These are phyloP conservation scores for Athalia rosae DNA, from an alignment of 2,888 invertebrate genomes.

Conservation along the genomic window DNA sequence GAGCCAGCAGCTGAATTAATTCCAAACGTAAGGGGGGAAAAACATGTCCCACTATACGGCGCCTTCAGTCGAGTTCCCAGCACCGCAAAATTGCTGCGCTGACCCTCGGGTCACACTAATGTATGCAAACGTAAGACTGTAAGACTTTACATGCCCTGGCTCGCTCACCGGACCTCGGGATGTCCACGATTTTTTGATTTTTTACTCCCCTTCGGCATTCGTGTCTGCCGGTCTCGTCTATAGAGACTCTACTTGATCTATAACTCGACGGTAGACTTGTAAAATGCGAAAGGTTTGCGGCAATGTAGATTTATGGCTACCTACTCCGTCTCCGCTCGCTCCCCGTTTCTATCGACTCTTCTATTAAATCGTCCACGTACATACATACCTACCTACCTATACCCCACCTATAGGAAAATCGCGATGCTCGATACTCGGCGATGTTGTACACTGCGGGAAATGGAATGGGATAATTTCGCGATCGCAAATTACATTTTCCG, in stretches of 20 bases:
- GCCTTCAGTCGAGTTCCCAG: slow-evolving; percentile 60
- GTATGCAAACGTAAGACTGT: slow-evolving; percentile 64
- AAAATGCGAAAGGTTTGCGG: slow-evolving; percentile 15
- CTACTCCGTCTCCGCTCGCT: slow-evolving; percentile 1
- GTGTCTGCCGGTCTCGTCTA: slow-evolving; percentile 32
- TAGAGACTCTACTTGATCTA: slow-evolving; percentile 42
- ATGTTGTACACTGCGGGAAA: too few relatives aligned
- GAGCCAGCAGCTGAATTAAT: slow-evolving; percentile 4
- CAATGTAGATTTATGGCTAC: slow-evolving; percentile 15
- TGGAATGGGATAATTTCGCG: background rate
- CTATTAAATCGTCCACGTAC: background rate
- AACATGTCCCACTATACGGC: slow-evolving; percentile 28
- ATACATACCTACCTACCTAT: too few relatives aligned
- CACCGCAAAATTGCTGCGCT: slow-evolving; percentile 62
- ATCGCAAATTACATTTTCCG: slow-evolving; percentile 25
- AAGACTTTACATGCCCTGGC: slow-evolving; percentile 58
- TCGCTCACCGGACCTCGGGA: slow-evolving; percentile 35
- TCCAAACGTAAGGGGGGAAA: background rate
- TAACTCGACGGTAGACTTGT: slow-evolving; percentile 35
- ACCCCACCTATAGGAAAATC: slow-evolving; percentile 64
- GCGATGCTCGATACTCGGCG: too few relatives aligned
- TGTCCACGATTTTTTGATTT: slow-evolving; percentile 38
- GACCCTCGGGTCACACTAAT: slow-evolving; percentile 65
- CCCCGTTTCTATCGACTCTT: background rate
- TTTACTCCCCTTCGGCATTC: slow-evolving; percentile 23